A percentile compares a stretch with the other conserved stretches of the same genome.
Conservation (phyloP, 2,113 vertebrate species). For the Salvelinus namaycush region DNA sequence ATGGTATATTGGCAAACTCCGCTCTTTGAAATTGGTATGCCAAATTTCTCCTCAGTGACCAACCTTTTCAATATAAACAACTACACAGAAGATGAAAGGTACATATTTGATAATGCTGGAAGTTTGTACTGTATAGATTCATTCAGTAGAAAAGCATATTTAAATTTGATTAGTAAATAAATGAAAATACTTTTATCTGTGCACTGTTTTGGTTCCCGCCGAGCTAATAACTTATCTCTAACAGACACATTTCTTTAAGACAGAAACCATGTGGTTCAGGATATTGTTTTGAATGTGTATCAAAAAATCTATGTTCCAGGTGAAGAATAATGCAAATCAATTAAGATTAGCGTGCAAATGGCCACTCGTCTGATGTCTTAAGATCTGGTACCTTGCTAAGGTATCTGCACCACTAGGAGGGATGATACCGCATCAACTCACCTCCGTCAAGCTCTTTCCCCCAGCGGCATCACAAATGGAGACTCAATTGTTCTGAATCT, state of each 20-base stretch:
- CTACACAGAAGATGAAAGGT: conserved; percentile 41
- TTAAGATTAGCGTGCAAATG: conserved; percentile 45
- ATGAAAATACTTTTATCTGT: conserved; percentile 27
- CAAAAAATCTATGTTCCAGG: conserved; percentile 27
- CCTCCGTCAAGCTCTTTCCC: conserved; percentile 46
- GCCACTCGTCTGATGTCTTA: conserved; percentile 15
- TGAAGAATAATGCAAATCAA: conserved; percentile 48
- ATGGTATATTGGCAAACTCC: background rate
- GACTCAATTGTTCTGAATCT: conserved; percentile 39
- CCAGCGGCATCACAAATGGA: conserved; percentile 42
- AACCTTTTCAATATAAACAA: conserved; percentile 16
- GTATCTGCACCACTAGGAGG: conserved; percentile 7
- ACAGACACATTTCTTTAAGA: conserved; percentile 30
- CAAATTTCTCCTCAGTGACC: conserved; percentile 13
- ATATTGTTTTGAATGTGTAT: conserved; percentile 43
- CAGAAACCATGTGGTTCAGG: conserved; percentile 31
- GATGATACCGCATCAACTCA: conserved; percentile 26
- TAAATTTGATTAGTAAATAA: conserved; percentile 24
- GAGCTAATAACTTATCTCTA: conserved; percentile 41
- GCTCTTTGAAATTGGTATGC: background rate
- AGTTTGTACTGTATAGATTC: conserved; percentile 38
- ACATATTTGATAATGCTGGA: conserved; percentile 49
- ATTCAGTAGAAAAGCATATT: conserved; percentile 29
- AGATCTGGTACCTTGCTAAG: conserved; percentile 19
- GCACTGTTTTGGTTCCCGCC: conserved; percentile 4